Conservation (phyloP, 2,888 invertebrate genomes). For the Papilio protenor region DNA sequence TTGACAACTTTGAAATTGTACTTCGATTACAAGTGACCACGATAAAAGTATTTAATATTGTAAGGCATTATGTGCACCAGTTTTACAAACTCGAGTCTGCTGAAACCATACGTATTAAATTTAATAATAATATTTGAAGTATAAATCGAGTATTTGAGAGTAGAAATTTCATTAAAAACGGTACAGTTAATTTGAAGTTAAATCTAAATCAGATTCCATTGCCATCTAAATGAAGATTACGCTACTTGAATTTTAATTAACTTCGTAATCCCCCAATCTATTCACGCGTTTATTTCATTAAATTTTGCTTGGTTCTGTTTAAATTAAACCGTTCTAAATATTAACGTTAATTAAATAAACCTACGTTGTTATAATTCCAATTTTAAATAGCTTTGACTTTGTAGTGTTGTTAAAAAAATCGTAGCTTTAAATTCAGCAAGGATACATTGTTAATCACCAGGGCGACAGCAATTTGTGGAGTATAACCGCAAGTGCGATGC, state of each 20-base stretch:
- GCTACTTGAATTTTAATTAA: conserved; percentile 33
- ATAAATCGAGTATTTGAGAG: background rate
- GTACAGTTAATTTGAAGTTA: conserved; percentile 30
- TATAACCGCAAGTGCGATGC: conserved; percentile 79
- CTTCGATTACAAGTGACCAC: conserved; percentile 25
- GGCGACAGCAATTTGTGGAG: conserved; percentile 76
- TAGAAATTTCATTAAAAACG: conserved; percentile 16
- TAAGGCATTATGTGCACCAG: background rate
- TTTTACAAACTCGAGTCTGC: background rate
- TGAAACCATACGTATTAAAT: background rate
- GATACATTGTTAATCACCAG: conserved; percentile 69
- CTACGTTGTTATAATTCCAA: background rate
- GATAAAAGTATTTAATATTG: conserved; percentile 13
- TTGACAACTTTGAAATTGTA: conserved; percentile 40
- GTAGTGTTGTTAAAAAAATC: background rate
- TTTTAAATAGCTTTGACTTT: background rate
- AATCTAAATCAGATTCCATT: conserved; percentile 29
- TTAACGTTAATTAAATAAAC: conserved; percentile 1
- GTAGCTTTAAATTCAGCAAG: conserved; percentile 35
- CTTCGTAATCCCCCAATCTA: conserved; percentile 27
- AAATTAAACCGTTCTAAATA: conserved; percentile 20
- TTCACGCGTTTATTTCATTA: conserved; percentile 30
- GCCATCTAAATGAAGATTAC: conserved; percentile 28
- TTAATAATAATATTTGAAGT: background rate
- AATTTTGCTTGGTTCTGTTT: conserved; percentile 23